Percentiles rank a stretch among this genome's conserved stretches.
phyloP scores from a whole-genome alignment of 2,888 invertebrate species.

The Polydrusus pterygomalis region DNA sequence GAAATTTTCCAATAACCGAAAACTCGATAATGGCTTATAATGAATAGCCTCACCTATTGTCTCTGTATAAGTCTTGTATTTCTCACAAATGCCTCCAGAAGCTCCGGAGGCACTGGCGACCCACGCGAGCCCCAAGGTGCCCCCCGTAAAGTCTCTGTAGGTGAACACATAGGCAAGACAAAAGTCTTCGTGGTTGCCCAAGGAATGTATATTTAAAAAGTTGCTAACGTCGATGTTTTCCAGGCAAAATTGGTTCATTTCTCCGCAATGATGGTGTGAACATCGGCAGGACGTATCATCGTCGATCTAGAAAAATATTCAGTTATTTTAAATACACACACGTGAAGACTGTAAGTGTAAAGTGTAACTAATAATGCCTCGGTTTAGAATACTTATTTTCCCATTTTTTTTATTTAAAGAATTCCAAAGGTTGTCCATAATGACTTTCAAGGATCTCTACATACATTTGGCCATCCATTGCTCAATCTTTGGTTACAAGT shows the following conservation, averaged over 20 bases:
- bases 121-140: constrained; percentile 98
- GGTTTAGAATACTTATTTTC: too few relatives aligned
- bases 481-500: too few relatives aligned
- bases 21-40: too few relatives aligned
- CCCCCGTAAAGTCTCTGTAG: constrained; percentile 97
- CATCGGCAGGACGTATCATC: constrained; percentile 88
- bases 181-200: constrained; percentile 98
- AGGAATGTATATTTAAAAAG: constrained; percentile 97
- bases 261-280: constrained; percentile 76
- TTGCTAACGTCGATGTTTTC: constrained; percentile 99
- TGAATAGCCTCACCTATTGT: constrained; percentile 76
- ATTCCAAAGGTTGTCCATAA: too few relatives aligned
- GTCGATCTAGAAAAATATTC: constrained; percentile 82
- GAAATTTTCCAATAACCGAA: too few relatives aligned
- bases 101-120: constrained; percentile 98
- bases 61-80: constrained; percentile 97
- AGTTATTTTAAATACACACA: background rate
- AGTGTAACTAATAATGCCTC: too few relatives aligned
- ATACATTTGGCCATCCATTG: too few relatives aligned
- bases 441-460: too few relatives aligned
- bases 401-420: too few relatives aligned
- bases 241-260: constrained; percentile 92
- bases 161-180: constrained; percentile 99
- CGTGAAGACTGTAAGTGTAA: background rate
- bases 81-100: constrained; percentile 99